Evolutionary conservation across 2,888 invertebrate species (phyloP).

Genomic region (Rhagium mordax): DNA sequence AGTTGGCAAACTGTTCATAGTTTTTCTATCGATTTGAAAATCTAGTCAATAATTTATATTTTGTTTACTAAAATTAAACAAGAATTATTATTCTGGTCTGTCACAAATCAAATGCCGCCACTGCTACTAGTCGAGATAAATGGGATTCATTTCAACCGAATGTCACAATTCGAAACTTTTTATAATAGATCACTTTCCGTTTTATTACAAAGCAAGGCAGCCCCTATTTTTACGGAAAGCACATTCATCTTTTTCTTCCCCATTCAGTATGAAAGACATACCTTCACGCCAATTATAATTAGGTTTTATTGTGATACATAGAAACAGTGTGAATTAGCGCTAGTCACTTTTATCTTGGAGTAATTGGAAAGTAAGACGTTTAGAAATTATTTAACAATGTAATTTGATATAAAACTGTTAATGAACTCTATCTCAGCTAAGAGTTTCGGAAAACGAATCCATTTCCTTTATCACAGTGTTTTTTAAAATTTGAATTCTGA

Average conservation of each 20-base stretch:
- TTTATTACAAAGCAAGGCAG: constrained; percentile 44
- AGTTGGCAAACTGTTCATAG: too few relatives aligned
- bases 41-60: too few relatives aligned
- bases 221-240: constrained; percentile 31
- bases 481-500: too few relatives aligned
- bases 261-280: not conserved
- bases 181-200: constrained; percentile 58
- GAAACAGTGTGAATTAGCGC: not conserved
- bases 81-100: too few relatives aligned
- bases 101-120: not conserved
- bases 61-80: too few relatives aligned
- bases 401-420: too few relatives aligned
- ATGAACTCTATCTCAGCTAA: too few relatives aligned
- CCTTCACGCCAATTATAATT: constrained; percentile 1
- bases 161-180: constrained; percentile 56
- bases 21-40: too few relatives aligned
- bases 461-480: too few relatives aligned
- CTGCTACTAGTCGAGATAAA: constrained; percentile 42
- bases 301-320: not conserved
- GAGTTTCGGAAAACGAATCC: too few relatives aligned
- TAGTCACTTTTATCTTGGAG: not conserved
- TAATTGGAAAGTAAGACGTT: not conserved
- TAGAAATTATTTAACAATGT: too few relatives aligned
- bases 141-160: constrained; percentile 47
- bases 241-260: constrained; percentile 30